These are phyloP conservation scores for Calonectris borealis DNA, from an alignment of 2,113 vertebrate genomes.

Conservation along the genomic window DNA sequence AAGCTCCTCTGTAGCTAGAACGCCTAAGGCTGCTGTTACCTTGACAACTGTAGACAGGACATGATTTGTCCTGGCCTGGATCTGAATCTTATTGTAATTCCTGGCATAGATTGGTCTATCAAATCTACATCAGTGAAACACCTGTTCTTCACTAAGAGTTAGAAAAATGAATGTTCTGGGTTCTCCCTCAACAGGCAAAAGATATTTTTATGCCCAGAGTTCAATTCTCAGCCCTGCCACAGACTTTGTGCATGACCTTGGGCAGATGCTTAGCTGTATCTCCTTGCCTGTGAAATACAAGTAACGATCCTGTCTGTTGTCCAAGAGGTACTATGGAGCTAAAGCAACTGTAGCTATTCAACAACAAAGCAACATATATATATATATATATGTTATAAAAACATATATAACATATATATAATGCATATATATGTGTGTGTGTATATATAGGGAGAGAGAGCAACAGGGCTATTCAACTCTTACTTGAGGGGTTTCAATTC, in stretches of 20 bases:
- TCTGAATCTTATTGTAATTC: not conserved
- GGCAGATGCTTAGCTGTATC: not conserved
- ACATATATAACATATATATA: no score
- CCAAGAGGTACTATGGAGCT: not conserved
- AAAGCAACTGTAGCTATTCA: not conserved
- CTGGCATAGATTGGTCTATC: not conserved
- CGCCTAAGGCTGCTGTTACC: not conserved
- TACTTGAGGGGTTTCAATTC: not conserved
- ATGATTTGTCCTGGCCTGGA: not conserved
- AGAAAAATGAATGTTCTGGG: not conserved
- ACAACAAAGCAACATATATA: not conserved
- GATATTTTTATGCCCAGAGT: not conserved
- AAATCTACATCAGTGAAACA: not conserved
- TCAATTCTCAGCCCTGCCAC: not conserved
- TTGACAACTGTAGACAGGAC: not conserved
- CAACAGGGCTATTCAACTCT: not conserved
- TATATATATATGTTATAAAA: not conserved
- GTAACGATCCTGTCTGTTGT: not conserved
- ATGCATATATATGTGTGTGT: accelerated
- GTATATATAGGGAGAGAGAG: accelerated
- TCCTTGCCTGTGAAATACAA: not conserved
- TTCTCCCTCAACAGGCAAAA: not conserved
- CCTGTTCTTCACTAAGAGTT: not conserved
- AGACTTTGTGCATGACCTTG: not conserved
- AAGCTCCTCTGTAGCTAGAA: not conserved